Base-by-base conservation (phyloP, 2,113 vertebrate genomes). In the Hipposideros armiger region DNA sequence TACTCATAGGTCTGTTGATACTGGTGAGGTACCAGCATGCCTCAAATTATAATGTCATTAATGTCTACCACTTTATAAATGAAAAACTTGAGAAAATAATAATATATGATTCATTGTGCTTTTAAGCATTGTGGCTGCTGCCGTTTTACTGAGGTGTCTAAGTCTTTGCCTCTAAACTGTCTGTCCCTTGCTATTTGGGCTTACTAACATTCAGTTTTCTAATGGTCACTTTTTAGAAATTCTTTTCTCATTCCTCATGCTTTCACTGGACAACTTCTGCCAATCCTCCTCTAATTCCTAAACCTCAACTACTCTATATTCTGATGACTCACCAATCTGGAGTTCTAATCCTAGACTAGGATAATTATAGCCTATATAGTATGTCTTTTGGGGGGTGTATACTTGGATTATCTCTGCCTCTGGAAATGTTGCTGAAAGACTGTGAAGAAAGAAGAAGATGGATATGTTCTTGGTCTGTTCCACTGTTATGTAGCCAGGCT, bases 401-500 rank as follows among this genome's bases (percentile, higher is more conserved):
- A 99, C 99, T 98, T 97, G 96, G 82, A 45, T 92, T 85, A 76
- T 94, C 81, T 47, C n/a, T 97, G 95, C 96, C 40, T 89, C 95
- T 94, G 80, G 74, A 70, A 40, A 78, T 56, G 0, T 19, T 86
- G 93, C 88, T 30, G 69, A 96, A 86, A 83, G 88, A 74, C 36
- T 30, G 88, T 73, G 97, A 50, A 42, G 99, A 99, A 95, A 99
- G 98, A 94, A 99, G 97, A 81, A 99, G 99, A 81, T 99, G 99
- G 82, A 99, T 98, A 40, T 99, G 99, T 95, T 99, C 99, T 91
- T 96, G 98, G 95, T 99, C 99, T 7, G 99, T 99, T 40, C 98
- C 97, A 11, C 97, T 98, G 86, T 99, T 99, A 3, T 99, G 99
- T 22, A 99, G 98, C 99, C 99, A 99, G 0, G 98, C 97, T 98